phyloP scores from a whole-genome alignment of 2,113 vertebrate species.

The Mionectes macconnelli region DNA sequence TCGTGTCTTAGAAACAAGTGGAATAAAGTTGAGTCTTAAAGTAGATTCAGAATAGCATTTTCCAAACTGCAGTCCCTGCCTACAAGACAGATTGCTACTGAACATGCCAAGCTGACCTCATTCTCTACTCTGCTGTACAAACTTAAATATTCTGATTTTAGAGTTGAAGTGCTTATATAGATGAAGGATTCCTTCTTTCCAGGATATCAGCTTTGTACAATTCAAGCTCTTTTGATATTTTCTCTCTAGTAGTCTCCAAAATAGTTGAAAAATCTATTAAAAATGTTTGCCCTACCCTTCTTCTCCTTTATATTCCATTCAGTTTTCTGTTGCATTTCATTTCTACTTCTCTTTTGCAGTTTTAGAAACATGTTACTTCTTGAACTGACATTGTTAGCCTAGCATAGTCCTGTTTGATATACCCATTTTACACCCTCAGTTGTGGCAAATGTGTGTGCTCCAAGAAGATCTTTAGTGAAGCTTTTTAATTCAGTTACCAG shows the following conservation, averaged over 20 bases:
- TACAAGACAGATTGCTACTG: constrained; percentile 5
- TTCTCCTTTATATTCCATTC: not conserved
- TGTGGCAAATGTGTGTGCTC: not conserved
- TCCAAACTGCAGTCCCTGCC: constrained; percentile 2
- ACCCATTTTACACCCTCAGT: not conserved
- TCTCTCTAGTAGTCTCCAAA: not conserved
- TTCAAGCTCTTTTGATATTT: not conserved
- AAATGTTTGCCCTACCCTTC: not conserved
- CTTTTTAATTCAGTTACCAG: not conserved
- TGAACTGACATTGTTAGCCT: not conserved
- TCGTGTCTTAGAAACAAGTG: not conserved
- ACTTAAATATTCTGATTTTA: not conserved
- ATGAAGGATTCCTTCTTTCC: not conserved
- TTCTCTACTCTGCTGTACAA: not conserved
- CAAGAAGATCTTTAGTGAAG: not conserved
- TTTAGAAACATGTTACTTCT: not conserved
- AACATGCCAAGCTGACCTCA: constrained; percentile 23
- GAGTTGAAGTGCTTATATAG: not conserved
- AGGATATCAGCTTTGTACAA: not conserved
- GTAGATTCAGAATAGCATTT: not conserved
- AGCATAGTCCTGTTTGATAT: not conserved
- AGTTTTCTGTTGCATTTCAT: not conserved
- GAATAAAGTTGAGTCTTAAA: not conserved
- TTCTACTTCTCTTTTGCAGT: not conserved
- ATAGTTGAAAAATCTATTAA: not conserved